These are phyloP conservation scores for Donacobius atricapilla DNA, from an alignment of 2,113 vertebrate species.

Conservation along the genomic window DNA sequence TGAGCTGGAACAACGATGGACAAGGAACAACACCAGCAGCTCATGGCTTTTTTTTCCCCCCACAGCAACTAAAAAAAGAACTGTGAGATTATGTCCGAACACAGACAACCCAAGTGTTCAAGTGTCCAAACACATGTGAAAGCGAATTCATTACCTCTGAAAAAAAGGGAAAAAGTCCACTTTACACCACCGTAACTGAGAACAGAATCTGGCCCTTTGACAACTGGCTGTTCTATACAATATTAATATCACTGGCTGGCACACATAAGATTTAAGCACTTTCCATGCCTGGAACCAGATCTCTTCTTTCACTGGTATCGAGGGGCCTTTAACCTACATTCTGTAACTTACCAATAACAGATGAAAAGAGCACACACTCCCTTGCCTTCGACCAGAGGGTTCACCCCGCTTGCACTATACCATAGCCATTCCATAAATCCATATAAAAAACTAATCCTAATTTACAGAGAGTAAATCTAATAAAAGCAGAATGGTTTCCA, in stretches of 20 bases:
- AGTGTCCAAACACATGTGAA: not conserved
- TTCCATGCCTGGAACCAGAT: conserved; percentile 37
- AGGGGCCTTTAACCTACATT: conserved; percentile 33
- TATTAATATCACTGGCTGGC: conserved; percentile 47
- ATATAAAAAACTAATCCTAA: conserved; percentile 63
- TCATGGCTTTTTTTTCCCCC: not conserved
- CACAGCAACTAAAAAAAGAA: not conserved
- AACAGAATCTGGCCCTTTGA: conserved; percentile 42
- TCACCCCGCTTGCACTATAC: conserved; percentile 34
- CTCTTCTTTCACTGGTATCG: conserved; percentile 4
- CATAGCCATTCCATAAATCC: conserved; percentile 56
- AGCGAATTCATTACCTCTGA: not conserved
- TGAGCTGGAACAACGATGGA: not conserved
- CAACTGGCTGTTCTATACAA: conserved; percentile 19
- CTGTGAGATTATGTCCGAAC: not conserved
- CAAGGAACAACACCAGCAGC: not conserved
- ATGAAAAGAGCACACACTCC: conserved; percentile 32
- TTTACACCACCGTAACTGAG: conserved; percentile 33
- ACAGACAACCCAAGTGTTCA: not conserved
- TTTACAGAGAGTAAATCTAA: conserved; percentile 54
- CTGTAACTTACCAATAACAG: conserved; percentile 32
- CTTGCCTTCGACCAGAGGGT: not conserved
- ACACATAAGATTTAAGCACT: conserved; percentile 30
- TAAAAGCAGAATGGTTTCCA: conserved; percentile 57
- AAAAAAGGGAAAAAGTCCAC: not conserved